A percentile compares a stretch with the other conserved stretches of the same genome.
Evolutionary conservation across 2,888 invertebrate genomes (phyloP).

Genomic region (Pegoplata infirma): DNA sequence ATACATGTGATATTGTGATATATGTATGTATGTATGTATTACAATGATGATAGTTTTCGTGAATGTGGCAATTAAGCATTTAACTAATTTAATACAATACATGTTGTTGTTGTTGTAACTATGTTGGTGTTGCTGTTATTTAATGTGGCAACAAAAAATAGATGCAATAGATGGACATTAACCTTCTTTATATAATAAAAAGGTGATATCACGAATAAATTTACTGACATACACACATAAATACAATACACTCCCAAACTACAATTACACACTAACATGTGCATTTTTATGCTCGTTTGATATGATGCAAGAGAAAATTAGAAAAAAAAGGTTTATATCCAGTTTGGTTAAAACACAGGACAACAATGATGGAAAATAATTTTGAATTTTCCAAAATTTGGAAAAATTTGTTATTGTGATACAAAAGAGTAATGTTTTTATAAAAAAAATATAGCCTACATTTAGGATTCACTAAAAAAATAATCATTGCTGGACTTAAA

Average conservation of each 20-base stretch:
- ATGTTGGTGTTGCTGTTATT: constrained; percentile 31
- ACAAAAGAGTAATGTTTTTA: no score
- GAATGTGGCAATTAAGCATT: constrained; percentile 65
- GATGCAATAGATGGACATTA: constrained; percentile 58
- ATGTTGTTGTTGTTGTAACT: constrained; percentile 1
- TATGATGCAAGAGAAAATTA: constrained; percentile 41
- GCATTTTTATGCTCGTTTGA: no score
- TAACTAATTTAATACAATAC: constrained; percentile 62
- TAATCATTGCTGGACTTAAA: no score
- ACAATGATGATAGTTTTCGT: constrained; percentile 55
- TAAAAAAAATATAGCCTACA: no score
- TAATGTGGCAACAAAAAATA: constrained; percentile 52
- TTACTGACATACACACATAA: constrained; percentile 5
- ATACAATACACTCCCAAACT: constrained; percentile 9
- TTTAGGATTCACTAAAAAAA: no score
- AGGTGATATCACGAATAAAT: constrained; percentile 47
- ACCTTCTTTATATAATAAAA: constrained; percentile 52
- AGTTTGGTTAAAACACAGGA: constrained; percentile 39
- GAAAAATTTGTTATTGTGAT: no score
- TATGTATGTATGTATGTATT: neutral
- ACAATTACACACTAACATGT: neutral
- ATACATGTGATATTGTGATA: no score
- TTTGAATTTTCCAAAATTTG: no score
- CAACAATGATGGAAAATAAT: no score
- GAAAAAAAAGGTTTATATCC: constrained; percentile 49